Evolutionary conservation across 2,797 vertebrate genomes (phyloP).

Genomic region (Argyrosomus regius): DNA sequence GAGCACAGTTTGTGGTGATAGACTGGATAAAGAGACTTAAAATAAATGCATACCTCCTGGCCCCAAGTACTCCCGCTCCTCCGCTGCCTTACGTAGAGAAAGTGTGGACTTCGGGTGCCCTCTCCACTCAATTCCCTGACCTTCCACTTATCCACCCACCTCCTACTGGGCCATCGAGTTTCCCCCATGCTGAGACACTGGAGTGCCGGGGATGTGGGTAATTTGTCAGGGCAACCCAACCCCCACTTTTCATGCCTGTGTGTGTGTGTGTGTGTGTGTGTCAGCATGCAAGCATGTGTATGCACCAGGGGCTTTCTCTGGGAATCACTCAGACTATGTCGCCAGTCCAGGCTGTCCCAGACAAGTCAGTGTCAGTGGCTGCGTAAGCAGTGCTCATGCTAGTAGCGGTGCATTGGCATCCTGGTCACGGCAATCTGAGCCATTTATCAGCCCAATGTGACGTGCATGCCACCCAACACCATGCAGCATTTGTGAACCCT

Average conservation of each 20-base stretch:
- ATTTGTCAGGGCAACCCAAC: constrained; percentile 80
- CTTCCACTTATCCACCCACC: constrained; percentile 70
- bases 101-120: constrained; percentile 58
- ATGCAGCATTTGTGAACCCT: constrained; percentile 60
- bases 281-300: constrained; percentile 69
- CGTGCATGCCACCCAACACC: constrained; percentile 66
- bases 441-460: constrained; percentile 75
- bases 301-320: constrained; percentile 66
- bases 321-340: constrained; percentile 74
- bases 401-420: constrained; percentile 46
- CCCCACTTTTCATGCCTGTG: constrained; percentile 60
- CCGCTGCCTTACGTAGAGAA: constrained; percentile 49
- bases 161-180: constrained; percentile 64
- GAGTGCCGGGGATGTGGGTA: constrained; percentile 76
- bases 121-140: constrained; percentile 69
- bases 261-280: constrained; percentile 50
- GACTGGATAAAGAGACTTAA: constrained; percentile 74
- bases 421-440: constrained; percentile 65
- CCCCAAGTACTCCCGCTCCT: constrained; percentile 11
- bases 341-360: constrained; percentile 72
- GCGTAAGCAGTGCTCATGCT: constrained; percentile 51
- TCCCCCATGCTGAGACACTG: constrained; percentile 69
- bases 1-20: constrained; percentile 68
- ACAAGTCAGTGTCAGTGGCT: constrained; percentile 68
- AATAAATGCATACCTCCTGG: constrained; percentile 63